Evolutionary conservation across 2,888 invertebrate species (phyloP), one percentile per base, ranked within the genome.

Genomic region (Pollenia labialis): DNA sequence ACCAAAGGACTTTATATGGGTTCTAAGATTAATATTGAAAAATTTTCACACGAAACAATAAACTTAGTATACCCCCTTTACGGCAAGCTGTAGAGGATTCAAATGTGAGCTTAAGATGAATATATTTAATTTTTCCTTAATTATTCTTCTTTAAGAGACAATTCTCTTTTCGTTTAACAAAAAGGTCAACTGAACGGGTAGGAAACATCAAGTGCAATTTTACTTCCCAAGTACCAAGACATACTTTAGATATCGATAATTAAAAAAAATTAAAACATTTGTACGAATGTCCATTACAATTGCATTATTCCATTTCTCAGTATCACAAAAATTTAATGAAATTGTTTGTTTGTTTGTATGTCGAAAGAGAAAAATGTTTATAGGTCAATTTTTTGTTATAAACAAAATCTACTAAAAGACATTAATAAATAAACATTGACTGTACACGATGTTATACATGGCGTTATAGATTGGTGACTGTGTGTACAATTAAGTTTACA

Each of bases 361-460:
- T 79, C 18, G 8, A 79, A 60, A 50, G 46, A 14, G 68, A 66
- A 72, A 62, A 56, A 72, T 68, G 83, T 77, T 71, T 66, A 66
- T 79, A 44, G 77, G 83, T 77, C 77, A 84, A 76, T 66, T 68
- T 16, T 79, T 4, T 48, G 56, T 56, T 66, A 64, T 74, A 72
- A 81, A 81, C 64, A 56, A 74, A 81, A 56, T 56, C 48, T 56
- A 72, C 64, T 40, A n/a, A 62, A 42, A 54, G 58, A 58, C 66
- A 79, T 68, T 68, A 68, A 79, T 56, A 79, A 79, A 68, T 58
- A 58, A 72, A 52, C 56, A 11, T 32, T 32, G 32, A 32, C 4
- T 32, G 32, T 32, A 48, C 64, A 71, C 62, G 40, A 80, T 60
- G 32, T 12, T 40, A 23, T 46, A 46, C 32, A 58, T 48, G 48